Evolutionary conservation across 2,888 invertebrate genomes (phyloP), one percentile per base, ranked within the genome.

Genomic region (Drosophila histrio): DNA sequence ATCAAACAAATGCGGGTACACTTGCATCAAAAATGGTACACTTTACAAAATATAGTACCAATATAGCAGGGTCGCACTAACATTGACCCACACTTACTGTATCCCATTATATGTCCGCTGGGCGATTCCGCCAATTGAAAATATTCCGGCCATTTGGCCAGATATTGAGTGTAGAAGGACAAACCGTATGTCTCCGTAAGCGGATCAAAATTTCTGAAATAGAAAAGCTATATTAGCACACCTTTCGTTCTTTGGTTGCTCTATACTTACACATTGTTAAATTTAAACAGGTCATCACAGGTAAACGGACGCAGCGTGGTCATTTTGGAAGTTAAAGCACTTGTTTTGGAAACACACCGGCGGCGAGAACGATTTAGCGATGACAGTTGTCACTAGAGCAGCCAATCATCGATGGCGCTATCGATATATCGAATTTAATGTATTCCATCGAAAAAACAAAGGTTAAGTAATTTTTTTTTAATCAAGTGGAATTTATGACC

Each of bases 141-240:
- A 92, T 98, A 99, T 92, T 99, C 99, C 0, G 99, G 99, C 99
- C 99, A 99, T 90, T 98, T 97, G 8, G 98, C 97, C 89, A 99
- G 92, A 92, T 99, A 99, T 90, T 98, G 98, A 92, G 99, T 96
- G 90, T 99, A 99, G 93, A 99, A 99, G 6, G 97, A 95, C 56
- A 98, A 92, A 0, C 97, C 98, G 92, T 98, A 98, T 17, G 99
- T 99, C 93, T 99, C 99, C 3, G 99, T 99, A 52, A 99, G 93
- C 0, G 98, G 97, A 92, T 99, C 99, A 91, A 99, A 94, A 92
- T 99, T 99, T 63, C 98, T 98, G 38, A 41, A 41, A 22, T 49
- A 24, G 2, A 3, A 15, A 49, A 15, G 11, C 11, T 49, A 32
- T 22, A 6, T 9, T 49, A 28, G 9, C 49, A 22, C n/a, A 21